Evolutionary conservation across 2,113 vertebrate species (phyloP).

Genomic region (Oceanites oceanicus): DNA sequence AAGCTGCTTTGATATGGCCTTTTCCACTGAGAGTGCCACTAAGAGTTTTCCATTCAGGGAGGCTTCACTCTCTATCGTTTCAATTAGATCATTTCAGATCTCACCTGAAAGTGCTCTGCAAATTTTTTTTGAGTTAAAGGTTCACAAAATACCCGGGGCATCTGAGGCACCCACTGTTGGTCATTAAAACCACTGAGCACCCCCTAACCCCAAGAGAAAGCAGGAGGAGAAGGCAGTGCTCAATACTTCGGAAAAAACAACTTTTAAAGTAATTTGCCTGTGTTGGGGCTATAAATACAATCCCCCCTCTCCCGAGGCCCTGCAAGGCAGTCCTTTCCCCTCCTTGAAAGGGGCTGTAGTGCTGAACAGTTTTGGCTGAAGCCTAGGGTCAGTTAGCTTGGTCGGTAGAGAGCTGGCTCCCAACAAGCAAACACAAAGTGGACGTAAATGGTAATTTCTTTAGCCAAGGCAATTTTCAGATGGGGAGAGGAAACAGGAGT

Average conservation of each 20-base stretch:
- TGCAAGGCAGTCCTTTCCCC: background rate
- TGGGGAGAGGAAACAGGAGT: background rate
- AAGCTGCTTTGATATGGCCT: background rate
- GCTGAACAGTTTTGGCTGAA: background rate
- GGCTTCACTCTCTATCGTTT: background rate
- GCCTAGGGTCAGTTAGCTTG: background rate
- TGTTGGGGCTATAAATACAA: background rate
- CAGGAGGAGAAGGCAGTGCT: background rate
- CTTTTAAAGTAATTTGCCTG: background rate
- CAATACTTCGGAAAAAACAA: background rate
- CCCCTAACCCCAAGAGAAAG: background rate
- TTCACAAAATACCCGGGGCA: background rate
- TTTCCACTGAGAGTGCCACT: background rate
- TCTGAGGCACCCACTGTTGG: background rate
- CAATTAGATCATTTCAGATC: background rate
- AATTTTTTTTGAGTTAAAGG: background rate
- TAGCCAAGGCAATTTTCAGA: background rate
- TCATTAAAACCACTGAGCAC: background rate
- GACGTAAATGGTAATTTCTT: background rate
- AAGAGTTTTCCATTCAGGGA: background rate
- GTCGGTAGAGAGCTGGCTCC: background rate
- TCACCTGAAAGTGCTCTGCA: background rate
- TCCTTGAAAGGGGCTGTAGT: background rate
- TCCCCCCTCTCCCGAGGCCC: background rate
- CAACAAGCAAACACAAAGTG: background rate